phyloP scores from a whole-genome alignment of 2,113 vertebrate genomes.

The Delphinus delphis region DNA sequence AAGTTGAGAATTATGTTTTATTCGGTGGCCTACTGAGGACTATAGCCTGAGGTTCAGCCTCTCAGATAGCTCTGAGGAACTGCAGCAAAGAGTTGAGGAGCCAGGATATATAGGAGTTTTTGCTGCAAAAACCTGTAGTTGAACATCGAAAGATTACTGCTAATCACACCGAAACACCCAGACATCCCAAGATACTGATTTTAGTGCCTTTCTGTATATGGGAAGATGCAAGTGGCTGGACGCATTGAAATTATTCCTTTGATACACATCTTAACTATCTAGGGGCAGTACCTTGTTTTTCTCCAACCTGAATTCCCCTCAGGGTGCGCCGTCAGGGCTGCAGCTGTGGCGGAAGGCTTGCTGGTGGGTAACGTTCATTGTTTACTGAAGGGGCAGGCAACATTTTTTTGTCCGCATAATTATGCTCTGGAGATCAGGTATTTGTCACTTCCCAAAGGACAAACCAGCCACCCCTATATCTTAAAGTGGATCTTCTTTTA shows the following conservation, averaged over 20 bases:
- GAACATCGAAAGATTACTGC: background rate
- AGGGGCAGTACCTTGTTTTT: too few relatives aligned
- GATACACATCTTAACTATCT: too few relatives aligned
- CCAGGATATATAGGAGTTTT: background rate
- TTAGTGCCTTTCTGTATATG: background rate
- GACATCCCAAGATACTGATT: background rate
- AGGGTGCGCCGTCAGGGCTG: too few relatives aligned
- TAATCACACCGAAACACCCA: background rate
- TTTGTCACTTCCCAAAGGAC: background rate
- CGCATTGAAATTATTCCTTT: too few relatives aligned
- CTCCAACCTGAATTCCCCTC: too few relatives aligned
- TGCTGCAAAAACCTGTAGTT: background rate
- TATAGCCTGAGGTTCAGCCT: background rate
- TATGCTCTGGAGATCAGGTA: background rate
- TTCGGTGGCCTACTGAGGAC: background rate
- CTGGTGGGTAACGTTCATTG: background rate
- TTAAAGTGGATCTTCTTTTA: background rate
- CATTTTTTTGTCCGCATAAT: background rate
- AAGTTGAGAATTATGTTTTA: background rate
- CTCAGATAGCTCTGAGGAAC: background rate
- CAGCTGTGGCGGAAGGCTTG: background rate
- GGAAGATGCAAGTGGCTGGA: too few relatives aligned
- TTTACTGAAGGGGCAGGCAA: background rate
- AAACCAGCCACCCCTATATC: background rate
- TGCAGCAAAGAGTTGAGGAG: background rate